Evolutionary conservation across 2,113 vertebrate species (phyloP).

Genomic region (Vanacampus margaritifer): DNA sequence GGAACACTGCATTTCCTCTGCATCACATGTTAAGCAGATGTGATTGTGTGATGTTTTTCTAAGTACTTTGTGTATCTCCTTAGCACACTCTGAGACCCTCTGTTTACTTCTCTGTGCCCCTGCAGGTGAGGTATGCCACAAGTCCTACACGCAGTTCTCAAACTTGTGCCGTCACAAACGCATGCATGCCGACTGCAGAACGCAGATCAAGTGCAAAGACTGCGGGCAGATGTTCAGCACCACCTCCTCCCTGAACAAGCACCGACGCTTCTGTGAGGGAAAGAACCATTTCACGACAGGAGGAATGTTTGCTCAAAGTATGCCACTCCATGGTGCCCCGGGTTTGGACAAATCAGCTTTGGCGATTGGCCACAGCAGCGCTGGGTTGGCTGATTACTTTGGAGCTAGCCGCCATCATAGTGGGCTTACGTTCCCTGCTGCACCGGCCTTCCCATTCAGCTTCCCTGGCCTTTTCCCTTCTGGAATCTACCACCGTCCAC

Average conservation of each 20-base stretch:
- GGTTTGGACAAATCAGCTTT: slow-evolving; percentile 94
- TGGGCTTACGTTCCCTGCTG: slow-evolving; percentile 94
- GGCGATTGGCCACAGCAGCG: slow-evolving; percentile 88
- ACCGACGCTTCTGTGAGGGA: slow-evolving; percentile 98
- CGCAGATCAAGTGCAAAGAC: slow-evolving; percentile 99
- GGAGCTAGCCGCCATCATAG: slow-evolving; percentile 92
- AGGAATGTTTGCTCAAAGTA: slow-evolving; percentile 95
- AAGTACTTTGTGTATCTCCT: slow-evolving; percentile 3
- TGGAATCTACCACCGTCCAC: slow-evolving; percentile 95
- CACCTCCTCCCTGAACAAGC: slow-evolving; percentile 99
- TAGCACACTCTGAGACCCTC: slow-evolving; percentile 30
- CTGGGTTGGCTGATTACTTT: slow-evolving; percentile 97
- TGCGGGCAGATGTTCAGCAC: slow-evolving; percentile 99
- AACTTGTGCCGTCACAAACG: slow-evolving; percentile 99
- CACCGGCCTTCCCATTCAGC: slow-evolving; percentile 95
- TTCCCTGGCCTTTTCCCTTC: slow-evolving; percentile 98
- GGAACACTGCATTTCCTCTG: slow-evolving; percentile 52
- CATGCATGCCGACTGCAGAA: slow-evolving; percentile 99
- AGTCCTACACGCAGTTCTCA: slow-evolving; percentile 99
- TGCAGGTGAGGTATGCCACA: slow-evolving; percentile 99
- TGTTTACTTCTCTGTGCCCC: slow-evolving; percentile 56
- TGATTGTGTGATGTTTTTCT: slow-evolving; percentile 29
- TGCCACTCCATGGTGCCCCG: slow-evolving; percentile 89
- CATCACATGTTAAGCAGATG: slow-evolving; percentile 20
- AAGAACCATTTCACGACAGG: slow-evolving; percentile 98